Conservation (phyloP, 2,113 vertebrate species). For the Myxocyprinus asiaticus region DNA sequence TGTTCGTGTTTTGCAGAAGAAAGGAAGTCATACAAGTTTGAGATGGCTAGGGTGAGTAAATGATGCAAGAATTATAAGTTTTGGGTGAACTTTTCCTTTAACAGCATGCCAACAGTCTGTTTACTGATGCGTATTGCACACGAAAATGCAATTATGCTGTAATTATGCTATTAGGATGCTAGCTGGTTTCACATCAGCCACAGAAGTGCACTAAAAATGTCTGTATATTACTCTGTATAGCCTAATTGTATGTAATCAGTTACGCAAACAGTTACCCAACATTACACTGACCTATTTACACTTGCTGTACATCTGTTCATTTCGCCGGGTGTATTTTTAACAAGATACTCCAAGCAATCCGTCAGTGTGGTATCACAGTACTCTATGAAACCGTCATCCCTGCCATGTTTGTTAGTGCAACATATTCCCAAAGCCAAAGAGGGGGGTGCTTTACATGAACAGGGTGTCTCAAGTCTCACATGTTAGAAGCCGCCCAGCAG, state of each 20-base stretch:
- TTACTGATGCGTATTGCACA: too few relatives aligned
- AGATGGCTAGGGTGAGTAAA: too few relatives aligned
- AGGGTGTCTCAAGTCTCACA: conserved; percentile 23
- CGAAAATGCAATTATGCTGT: too few relatives aligned
- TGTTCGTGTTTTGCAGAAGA: too few relatives aligned
- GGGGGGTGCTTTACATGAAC: too few relatives aligned
- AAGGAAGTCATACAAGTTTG: too few relatives aligned
- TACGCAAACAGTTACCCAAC: conserved; percentile 16
- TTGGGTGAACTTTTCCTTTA: too few relatives aligned
- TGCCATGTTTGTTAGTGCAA: background rate
- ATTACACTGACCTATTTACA: conserved; percentile 31
- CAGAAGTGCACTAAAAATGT: too few relatives aligned
- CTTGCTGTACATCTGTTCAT: conserved; percentile 33
- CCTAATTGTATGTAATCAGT: conserved; percentile 5
- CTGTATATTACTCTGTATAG: background rate
- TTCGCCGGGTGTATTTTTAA: conserved; percentile 22
- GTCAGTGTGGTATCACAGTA: conserved; percentile 10
- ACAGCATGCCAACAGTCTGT: too few relatives aligned
- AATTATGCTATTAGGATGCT: too few relatives aligned
- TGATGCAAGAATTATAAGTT: too few relatives aligned
- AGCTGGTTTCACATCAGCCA: too few relatives aligned
- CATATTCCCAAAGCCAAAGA: conserved; percentile 9
- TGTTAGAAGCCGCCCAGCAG: conserved; percentile 45
- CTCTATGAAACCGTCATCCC: background rate
- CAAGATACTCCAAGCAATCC: conserved; percentile 2